Evolutionary conservation across 2,888 invertebrate species (phyloP).

Genomic region (Dryadula phaetusa): DNA sequence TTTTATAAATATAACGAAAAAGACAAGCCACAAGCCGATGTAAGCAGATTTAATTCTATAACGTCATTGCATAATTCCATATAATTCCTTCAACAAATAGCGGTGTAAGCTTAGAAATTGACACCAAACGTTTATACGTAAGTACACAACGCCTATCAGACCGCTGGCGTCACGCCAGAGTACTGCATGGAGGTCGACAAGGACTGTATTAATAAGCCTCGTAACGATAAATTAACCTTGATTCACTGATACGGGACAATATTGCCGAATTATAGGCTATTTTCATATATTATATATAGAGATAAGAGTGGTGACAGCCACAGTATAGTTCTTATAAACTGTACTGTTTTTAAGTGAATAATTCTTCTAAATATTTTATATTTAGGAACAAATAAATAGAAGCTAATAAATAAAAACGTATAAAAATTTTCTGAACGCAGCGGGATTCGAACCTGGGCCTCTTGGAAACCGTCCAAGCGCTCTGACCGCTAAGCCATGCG

Average conservation of each 20-base stretch:
- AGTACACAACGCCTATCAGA: constrained; percentile 8
- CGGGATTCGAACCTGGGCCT: no score
- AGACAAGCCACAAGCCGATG: no score
- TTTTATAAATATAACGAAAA: no score
- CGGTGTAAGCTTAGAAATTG: constrained; percentile 16
- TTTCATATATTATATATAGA: background rate
- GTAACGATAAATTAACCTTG: constrained; percentile 39
- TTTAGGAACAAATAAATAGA: no score
- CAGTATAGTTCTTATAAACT: background rate
- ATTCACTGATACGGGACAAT: constrained; percentile 20
- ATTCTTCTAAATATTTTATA: no score
- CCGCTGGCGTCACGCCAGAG: constrained; percentile 44
- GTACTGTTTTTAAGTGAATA: no score
- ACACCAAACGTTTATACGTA: constrained; percentile 23
- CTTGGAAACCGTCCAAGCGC: no score
- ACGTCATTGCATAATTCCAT: background rate
- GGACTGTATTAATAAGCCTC: constrained; percentile 47
- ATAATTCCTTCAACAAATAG: constrained; percentile 5
- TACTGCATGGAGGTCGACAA: constrained; percentile 38
- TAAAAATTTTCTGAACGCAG: no score
- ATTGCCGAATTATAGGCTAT: constrained; percentile 11
- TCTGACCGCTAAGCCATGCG: no score
- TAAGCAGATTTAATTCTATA: no score
- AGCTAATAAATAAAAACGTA: no score
- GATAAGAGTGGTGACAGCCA: background rate